Base-by-base conservation (phyloP, 2,113 vertebrate genomes). In the Solea solea region DNA sequence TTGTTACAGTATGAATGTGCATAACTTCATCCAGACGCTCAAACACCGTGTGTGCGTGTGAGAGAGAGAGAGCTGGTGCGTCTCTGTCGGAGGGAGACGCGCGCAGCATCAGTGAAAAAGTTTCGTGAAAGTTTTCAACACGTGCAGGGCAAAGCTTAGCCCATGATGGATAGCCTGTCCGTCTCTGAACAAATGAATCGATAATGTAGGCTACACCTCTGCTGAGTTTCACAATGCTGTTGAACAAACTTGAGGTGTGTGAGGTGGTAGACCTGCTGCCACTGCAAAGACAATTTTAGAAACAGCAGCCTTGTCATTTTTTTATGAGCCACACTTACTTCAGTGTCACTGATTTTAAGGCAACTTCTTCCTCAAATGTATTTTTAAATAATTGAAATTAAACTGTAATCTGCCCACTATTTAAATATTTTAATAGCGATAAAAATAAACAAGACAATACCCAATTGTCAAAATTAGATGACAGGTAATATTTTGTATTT, bases 41-140 rank as follows among this genome's bases (percentile, higher is more conserved):
- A 15, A 50, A 16, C n/a, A 3, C 2, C 3, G 21, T 27, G 41
- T 16, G 16, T 12, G 21, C 1, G 52, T 27, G 14, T 49, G 6
- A 8, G 8, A 21, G 9, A 21, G 4, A 4, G 1, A 7, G 58
- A 55, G 78, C 8, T 46, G 39, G 27, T 3, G 2, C 7, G 7
- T 44, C 61, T 46, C 7, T 55, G 60, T 58, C 51, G 48, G 64
- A 5, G 51, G 74, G 61, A 57, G 54, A 63, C 61, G 69, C 16
- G 77, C 77, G 69, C 80, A 45, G 60, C 69, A 61, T 10, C 65
- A 63, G 59, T 1, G 58, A 21, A 78, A 89, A 88, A 84, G 78
- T 89, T 88, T 0, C 59, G 73, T 13, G 48, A 88, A 90, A 88
- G 83, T 88, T 90, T 68, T 79, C 39, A 75, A 64, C 86, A 87